Base-by-base conservation (phyloP, 1,140 invertebrate species). In the Paralvinella palmiformis region DNA sequence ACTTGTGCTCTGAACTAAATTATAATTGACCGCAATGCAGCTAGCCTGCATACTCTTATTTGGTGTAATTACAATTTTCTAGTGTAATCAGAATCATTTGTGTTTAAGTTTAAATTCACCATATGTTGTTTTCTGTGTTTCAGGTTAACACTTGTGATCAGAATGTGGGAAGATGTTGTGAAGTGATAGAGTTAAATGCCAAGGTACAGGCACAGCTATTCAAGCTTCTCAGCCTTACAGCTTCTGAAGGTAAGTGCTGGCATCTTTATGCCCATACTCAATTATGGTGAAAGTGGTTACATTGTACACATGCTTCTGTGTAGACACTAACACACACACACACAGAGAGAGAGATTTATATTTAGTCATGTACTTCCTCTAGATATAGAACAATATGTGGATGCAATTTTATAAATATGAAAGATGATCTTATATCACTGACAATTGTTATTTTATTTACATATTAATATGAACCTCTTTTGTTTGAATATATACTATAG, bases 101-200 rank as follows among this genome's bases (percentile, higher is more conserved):
- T n/a, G 27, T 48, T 48, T 4, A 48, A 48, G 2, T 10, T 3
- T 48, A 20, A n/a, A 48, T 4, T 2, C n/a, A 20, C 27, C 27
- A 20, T 24, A 20, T 4, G 44, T 3, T 3, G 2, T 48, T 48
- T 48, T 4, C 13, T 10, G 24, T 22, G 29, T 57, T n/a, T 17
- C 70, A 80, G 78, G 65, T 76, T 20, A 80, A 79, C 65, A 73
- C 78, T 20, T 77, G 75, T 72, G 78, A 80, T 61, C 76, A 79
- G 65, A 80, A 80, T 72, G 73, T 77, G 10, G 76, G 75, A 0
- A 60, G 75, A 22, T 73, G 77, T 59, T 77, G 76, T 72, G 77
- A 79, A 65, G 74, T 80, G 41, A 73, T 80, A 52, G 78, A 79
- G 63, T 72, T 80, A 45, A 78, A 77, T 71, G 74, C 74, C 67